Conservation (phyloP, 2,888 invertebrate genomes). For the Laspeyria flexula region DNA sequence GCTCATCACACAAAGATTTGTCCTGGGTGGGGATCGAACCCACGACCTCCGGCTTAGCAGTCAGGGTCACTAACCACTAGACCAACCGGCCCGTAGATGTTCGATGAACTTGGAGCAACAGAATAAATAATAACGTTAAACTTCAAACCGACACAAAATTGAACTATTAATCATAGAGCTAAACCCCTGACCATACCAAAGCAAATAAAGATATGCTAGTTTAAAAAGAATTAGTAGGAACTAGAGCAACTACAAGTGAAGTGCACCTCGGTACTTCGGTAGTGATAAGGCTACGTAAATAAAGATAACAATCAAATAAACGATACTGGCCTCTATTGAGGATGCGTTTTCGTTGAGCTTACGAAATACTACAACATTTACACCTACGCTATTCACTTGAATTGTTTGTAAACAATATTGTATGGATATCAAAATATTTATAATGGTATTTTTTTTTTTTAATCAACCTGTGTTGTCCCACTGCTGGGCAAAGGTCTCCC, state of each 20-base stretch:
- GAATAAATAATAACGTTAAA: too few relatives aligned
- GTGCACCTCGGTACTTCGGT: slow-evolving; percentile 9
- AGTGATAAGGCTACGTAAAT: slow-evolving; percentile 28
- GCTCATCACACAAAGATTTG: too few relatives aligned
- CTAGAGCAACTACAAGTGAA: slow-evolving; percentile 23
- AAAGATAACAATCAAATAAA: slow-evolving; percentile 35
- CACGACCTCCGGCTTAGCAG: too few relatives aligned
- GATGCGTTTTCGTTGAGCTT: slow-evolving; percentile 11
- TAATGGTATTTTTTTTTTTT: too few relatives aligned
- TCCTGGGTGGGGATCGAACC: too few relatives aligned
- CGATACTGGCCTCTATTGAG: slow-evolving; percentile 28
- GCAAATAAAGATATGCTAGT: slow-evolving; percentile 4
- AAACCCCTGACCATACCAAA: not conserved
- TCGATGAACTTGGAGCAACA: too few relatives aligned
- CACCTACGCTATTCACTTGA: slow-evolving; percentile 4
- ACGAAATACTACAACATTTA: slow-evolving; percentile 17
- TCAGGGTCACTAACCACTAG: too few relatives aligned
- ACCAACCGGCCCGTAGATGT: too few relatives aligned
- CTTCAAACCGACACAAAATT: not conserved
- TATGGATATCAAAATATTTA: too few relatives aligned
- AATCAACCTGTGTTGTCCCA: too few relatives aligned
- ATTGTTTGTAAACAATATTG: slow-evolving; percentile 22
- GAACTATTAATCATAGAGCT: not conserved
- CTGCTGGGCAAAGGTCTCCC: too few relatives aligned
- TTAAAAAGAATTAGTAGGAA: slow-evolving; percentile 24